Conservation (phyloP, 2,888 invertebrate genomes). For the Macaria liturata region DNA sequence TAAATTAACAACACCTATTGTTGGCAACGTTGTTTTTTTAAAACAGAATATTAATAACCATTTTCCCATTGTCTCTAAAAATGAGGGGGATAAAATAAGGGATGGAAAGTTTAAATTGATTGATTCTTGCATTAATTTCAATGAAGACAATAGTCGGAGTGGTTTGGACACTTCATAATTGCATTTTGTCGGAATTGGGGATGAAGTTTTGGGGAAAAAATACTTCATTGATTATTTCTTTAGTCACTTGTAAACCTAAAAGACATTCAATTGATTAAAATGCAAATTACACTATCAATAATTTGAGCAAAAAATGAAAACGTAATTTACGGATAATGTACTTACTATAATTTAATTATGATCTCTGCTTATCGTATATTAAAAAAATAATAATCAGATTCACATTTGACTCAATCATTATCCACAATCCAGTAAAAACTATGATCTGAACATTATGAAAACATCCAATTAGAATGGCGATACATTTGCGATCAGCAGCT, state of each 20-base stretch:
- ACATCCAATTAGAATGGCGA: constrained; percentile 23
- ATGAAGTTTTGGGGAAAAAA: constrained; percentile 22
- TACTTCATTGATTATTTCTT: constrained; percentile 1
- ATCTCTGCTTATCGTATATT: no score
- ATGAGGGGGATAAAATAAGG: constrained; percentile 53
- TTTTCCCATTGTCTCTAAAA: constrained; percentile 67
- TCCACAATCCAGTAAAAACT: not conserved
- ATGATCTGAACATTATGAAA: constrained; percentile 16
- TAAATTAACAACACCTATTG: constrained; percentile 82
- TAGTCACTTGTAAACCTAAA: not conserved
- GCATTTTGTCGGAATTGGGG: constrained; percentile 46
- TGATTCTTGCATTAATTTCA: constrained; percentile 81
- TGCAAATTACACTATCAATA: no score
- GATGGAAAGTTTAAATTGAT: constrained; percentile 69
- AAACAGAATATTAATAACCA: constrained; percentile 77
- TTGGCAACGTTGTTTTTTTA: constrained; percentile 74
- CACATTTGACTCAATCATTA: no score
- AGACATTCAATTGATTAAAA: no score
- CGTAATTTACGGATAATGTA: no score
- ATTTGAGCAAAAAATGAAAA: no score
- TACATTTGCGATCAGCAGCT: constrained; percentile 31
- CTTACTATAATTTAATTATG: no score
- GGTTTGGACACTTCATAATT: constrained; percentile 70
- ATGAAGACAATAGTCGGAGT: constrained; percentile 75
- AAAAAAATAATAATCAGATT: no score